phyloP scores from a whole-genome alignment of 92 coral and sea anemone species.

The Anthopleura xanthogrammica region DNA sequence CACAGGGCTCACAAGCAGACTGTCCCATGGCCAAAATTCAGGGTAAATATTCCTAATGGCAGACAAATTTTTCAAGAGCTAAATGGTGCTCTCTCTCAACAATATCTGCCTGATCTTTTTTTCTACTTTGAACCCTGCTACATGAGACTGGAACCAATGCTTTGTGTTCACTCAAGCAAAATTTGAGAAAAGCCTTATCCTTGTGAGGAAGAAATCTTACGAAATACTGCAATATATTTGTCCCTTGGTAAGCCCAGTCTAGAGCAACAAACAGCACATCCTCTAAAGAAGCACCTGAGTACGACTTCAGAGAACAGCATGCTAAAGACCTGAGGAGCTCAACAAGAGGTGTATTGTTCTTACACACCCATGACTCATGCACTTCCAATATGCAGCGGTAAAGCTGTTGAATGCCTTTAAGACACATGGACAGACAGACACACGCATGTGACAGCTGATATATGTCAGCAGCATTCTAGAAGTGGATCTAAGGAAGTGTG shows the following conservation, averaged over 20 bases:
- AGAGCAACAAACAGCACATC: conserved; percentile 28
- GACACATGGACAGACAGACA: conserved; percentile 45
- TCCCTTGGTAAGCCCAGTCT: conserved; percentile 47
- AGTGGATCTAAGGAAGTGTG: conserved; percentile 99
- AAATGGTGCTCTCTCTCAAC: no score
- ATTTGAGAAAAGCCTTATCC: no score
- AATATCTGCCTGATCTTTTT: no score
- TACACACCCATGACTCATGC: conserved; percentile 96
- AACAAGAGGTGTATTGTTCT: conserved; percentile 73
- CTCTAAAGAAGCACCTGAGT: conserved; percentile 1
- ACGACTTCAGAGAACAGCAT: background rate
- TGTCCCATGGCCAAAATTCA: no score
- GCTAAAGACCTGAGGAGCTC: conserved; percentile 33
- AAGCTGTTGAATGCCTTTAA: conserved; percentile 73
- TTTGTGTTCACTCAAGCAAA: no score
- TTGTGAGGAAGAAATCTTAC: no score
- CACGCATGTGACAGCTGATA: conserved; percentile 20
- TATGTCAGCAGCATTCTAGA: conserved; percentile 56
- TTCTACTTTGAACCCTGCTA: no score
- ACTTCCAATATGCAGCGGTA: conserved; percentile 90
- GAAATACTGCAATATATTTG: background rate
- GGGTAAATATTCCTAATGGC: no score
- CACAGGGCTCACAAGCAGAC: no score
- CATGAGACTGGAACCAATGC: no score
- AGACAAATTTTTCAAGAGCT: no score